Conservation (phyloP, 2,888 invertebrate genomes). For the Anodontia alba region DNA sequence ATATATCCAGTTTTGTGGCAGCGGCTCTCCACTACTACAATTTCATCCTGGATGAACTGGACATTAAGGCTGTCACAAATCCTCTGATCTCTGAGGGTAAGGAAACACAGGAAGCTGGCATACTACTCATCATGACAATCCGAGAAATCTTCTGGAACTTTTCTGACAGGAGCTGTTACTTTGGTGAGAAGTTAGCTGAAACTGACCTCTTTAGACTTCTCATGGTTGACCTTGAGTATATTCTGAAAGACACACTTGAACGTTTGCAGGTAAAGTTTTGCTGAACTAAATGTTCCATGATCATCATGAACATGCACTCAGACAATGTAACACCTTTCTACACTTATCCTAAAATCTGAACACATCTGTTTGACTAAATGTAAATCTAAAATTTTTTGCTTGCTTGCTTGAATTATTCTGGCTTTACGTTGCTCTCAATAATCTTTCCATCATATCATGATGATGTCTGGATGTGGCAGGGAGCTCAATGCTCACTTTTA, state of each 20-base stretch:
- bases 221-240: constrained; percentile 32
- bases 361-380: too few species aligned
- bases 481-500: too few species aligned
- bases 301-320: too few species aligned
- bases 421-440: too few species aligned
- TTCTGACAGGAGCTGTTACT: constrained; percentile 62
- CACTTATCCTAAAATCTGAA: too few species aligned
- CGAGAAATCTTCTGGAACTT: constrained; percentile 69
- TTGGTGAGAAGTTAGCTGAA: constrained; percentile 57
- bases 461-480: too few species aligned
- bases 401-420: too few species aligned
- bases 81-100: constrained; percentile 38
- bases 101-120: constrained; percentile 20
- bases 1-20: constrained; percentile 39
- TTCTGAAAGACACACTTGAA: constrained; percentile 24
- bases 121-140: constrained; percentile 35
- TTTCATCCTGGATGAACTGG: constrained; percentile 41
- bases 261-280: constrained; percentile 11
- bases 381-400: too few species aligned
- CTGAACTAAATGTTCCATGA: too few species aligned
- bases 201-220: constrained; percentile 41
- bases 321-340: too few species aligned
- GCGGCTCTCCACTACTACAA: constrained; percentile 43
- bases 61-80: constrained; percentile 41
- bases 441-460: too few species aligned